A percentile compares a stretch with the other conserved stretches of the same genome.
phyloP scores from a whole-genome alignment of 2,888 invertebrate species.

The Rhagophthalmus giganteus region DNA sequence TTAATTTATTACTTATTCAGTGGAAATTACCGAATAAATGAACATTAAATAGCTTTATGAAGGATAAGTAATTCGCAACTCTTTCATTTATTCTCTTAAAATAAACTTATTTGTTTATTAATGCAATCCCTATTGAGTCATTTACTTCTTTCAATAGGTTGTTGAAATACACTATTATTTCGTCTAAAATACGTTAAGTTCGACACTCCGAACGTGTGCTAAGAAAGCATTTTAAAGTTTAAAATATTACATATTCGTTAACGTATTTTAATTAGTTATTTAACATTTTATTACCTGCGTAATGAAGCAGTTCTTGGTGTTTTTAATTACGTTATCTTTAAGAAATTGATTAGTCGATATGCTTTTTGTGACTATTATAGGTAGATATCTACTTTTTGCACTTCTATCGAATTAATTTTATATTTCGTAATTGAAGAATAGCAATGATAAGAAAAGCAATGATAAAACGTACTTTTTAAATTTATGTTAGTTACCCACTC shows the following conservation, averaged over 20 bases:
- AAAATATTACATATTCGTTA: slow-evolving; percentile 45
- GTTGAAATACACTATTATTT: slow-evolving; percentile 14
- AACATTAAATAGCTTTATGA: neutral
- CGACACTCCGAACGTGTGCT: neutral
- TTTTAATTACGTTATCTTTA: no score
- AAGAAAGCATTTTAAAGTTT: slow-evolving; percentile 26
- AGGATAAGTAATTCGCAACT: neutral
- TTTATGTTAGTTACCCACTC: no score
- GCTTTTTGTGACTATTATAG: no score
- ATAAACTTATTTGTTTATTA: slow-evolving; percentile 29
- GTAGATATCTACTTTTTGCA: no score
- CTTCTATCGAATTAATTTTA: no score
- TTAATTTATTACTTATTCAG: slow-evolving; percentile 14
- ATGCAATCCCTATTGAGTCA: slow-evolving; percentile 27
- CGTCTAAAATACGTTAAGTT: slow-evolving; percentile 1
- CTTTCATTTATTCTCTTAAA: slow-evolving; percentile 17
- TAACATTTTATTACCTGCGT: slow-evolving; percentile 50
- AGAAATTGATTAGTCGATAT: no score
- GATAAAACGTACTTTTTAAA: no score
- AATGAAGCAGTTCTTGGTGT: no score
- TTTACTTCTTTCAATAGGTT: slow-evolving; percentile 28
- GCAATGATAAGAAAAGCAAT: no score
- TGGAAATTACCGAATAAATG: slow-evolving; percentile 2
- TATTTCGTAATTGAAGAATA: no score
- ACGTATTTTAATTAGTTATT: slow-evolving; percentile 48